Evolutionary conservation across 2,113 vertebrate species (phyloP), one percentile per base, ranked within the genome.

Genomic region (Caranx ignobilis): DNA sequence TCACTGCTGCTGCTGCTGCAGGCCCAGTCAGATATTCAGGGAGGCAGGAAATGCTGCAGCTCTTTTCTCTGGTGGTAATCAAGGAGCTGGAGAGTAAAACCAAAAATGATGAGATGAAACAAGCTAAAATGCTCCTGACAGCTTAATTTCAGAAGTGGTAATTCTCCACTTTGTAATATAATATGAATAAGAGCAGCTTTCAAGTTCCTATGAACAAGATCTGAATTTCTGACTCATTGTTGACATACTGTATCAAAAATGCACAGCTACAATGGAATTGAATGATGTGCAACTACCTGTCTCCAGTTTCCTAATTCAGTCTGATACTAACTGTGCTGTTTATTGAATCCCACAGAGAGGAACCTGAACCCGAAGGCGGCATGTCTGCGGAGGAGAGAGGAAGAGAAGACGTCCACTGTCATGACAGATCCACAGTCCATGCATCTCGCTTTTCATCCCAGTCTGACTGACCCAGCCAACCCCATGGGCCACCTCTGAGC

Each of bases 291-390:
- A 48, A 35, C 35, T 13, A n/a, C 21, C 16, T 0, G 2, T 39
- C 11, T 62, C 62, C 32, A 10, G 16, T 56, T 62, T 68, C 26
- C 43, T 65, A 47, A 34, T 74, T 41, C 50, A 60, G 37, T 63
- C 26, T 21, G 5, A 55, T 11, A 1, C 16, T 56, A 52, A 82
- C 11, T 18, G 0, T 3, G 0, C 84, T 79, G 82, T 86, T 91
- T 71, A 78, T 54, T 72, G 60, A 63, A 31, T 65, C 77, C 16
- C 92, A 84, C 37, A 99, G 98, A 99, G 89, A 96, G 98, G 88
- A 99, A 99, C 91, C 94, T 99, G 84, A 99, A 99, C 92, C 98
- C 97, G 52, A 99, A 99, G 96, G 96, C 98, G 86, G 97, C 98
- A 82, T 99, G 98, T 95, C 96, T 99, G 96, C 96, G 98, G 91